Conservation (phyloP, 2,113 vertebrate genomes). For the Zosterops japonicus region DNA sequence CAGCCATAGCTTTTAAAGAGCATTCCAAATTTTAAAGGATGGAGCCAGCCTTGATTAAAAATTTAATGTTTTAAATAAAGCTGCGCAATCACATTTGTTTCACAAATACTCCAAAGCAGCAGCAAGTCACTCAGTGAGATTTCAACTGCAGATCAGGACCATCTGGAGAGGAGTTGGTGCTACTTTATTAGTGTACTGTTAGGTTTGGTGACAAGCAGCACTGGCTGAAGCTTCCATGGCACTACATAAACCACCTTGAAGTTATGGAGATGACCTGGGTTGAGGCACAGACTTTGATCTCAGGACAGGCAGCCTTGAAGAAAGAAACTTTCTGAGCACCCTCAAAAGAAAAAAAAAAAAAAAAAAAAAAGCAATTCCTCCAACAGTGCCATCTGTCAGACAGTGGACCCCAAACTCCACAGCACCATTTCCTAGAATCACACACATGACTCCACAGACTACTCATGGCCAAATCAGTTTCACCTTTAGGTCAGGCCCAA, state of each 20-base stretch:
- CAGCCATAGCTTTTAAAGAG: conserved; percentile 24
- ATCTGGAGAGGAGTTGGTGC: not conserved
- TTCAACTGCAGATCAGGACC: conserved; percentile 1
- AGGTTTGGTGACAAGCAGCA: not conserved
- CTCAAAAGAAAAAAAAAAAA: not conserved
- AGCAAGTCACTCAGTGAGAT: not conserved
- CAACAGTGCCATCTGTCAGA: not conserved
- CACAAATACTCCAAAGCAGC: conserved; percentile 6
- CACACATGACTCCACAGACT: rapidly evolving
- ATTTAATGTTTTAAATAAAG: conserved; percentile 33
- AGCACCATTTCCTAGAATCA: not conserved
- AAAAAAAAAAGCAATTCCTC: not conserved
- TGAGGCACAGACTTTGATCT: not conserved
- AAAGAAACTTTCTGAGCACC: not conserved
- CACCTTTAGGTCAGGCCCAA: not conserved
- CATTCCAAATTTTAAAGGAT: not conserved
- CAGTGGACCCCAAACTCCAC: not conserved
- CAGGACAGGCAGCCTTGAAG: not conserved
- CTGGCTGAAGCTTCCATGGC: not conserved
- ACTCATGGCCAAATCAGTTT: not conserved
- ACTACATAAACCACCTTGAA: not conserved
- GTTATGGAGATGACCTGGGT: not conserved
- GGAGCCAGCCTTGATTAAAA: conserved; percentile 36
- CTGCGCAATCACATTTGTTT: not conserved
- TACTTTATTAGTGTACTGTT: not conserved